Base-by-base conservation (phyloP, 2,797 vertebrate genomes). In the Phataginus tetradactyla region DNA sequence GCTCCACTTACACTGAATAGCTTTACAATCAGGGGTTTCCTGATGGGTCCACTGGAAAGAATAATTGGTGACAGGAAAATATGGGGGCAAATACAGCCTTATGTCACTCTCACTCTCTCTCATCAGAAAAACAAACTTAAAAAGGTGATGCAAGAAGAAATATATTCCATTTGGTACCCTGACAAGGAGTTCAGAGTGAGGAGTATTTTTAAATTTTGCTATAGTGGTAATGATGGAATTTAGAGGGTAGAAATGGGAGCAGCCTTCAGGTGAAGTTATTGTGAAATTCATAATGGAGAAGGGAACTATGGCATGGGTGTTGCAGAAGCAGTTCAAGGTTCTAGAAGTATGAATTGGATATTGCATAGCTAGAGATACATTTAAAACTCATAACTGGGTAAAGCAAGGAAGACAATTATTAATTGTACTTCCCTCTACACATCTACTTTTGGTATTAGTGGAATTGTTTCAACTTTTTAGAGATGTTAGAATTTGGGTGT, bases 401-500 rank as follows among this genome's bases (percentile, higher is more conserved):
- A 81, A 92, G 4, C 27, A 96, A 85, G 37, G 39, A 87, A 74
- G n/a, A 21, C 79, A 53, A 8, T 84, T 90, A 74, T 90, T 83
- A 64, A 71, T 59, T 78, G 1, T 69, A 45, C 53, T 96, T 91
- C 61, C 29, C 34, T 61, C 81, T 64, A 79, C 63, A 61, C 32
- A 79, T 94, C 21, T 81, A 32, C 92, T 83, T 92, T 96, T 11
- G 79, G 55, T 77, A 69, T 55, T 88, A 64, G n/a, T 95, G 42
- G 37, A 94, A 95, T 96, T 80, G 25, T 84, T 96, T 87, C 18
- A 64, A 27, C 37, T 86, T 90, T 86, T 87, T n/a, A 96, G 57
- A 89, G 20, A 74, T 92, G 57, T 91, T 96, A 95, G 85, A 96
- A 94, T 81, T 77, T 93, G 63, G 90, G 29, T 87, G 10, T 75